phyloP scores from a whole-genome alignment of 2,113 vertebrate species.

The Dicentrarchus labrax region DNA sequence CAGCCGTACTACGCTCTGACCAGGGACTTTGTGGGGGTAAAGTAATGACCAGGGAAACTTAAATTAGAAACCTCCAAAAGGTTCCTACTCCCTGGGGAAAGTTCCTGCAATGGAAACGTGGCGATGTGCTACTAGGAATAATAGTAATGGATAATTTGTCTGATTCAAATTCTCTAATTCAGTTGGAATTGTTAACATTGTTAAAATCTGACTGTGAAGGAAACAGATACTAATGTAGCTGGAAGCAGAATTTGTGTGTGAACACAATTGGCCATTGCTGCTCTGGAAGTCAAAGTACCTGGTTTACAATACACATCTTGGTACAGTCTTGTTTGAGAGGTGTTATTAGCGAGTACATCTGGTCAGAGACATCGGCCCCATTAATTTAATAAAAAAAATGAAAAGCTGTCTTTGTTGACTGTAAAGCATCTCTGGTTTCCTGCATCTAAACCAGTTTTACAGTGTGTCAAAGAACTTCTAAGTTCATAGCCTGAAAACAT shows the following conservation, averaged over 20 bases:
- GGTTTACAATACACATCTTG: not conserved
- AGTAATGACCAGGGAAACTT: too few species aligned
- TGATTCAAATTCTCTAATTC: not conserved
- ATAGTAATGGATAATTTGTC: not conserved
- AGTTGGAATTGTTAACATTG: not conserved
- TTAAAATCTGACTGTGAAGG: not conserved
- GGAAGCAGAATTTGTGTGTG: not conserved
- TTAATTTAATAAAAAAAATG: not conserved
- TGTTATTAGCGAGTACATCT: conserved; percentile 12
- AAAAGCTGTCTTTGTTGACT: not conserved
- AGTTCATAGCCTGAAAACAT: not conserved
- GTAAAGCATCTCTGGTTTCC: not conserved
- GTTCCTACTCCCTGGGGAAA: too few species aligned
- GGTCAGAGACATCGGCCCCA: not conserved
- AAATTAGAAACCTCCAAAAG: too few species aligned
- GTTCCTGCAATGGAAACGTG: too few species aligned
- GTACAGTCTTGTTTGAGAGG: not conserved
- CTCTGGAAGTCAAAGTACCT: not conserved
- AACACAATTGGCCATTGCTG: not conserved
- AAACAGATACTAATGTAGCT: not conserved
- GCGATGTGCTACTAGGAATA: too few species aligned
- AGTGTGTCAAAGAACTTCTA: not conserved
- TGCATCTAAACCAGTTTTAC: not conserved
- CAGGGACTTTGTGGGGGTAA: too few species aligned
- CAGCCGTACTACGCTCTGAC: too few species aligned